These are phyloP conservation scores for Chironomus striatipennis DNA, from an alignment of 1,140 invertebrate genomes.

Conservation along the genomic window DNA sequence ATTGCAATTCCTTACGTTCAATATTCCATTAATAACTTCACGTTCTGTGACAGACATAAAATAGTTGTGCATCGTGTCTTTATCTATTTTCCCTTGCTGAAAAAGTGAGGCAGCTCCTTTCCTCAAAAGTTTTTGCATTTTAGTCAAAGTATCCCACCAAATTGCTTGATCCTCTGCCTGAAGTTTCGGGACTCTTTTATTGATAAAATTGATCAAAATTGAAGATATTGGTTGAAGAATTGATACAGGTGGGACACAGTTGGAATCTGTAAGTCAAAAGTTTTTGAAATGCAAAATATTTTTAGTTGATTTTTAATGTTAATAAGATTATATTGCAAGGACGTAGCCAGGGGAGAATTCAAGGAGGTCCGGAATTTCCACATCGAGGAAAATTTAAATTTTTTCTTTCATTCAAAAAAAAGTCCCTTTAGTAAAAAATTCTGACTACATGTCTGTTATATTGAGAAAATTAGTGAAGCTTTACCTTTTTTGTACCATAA, in stretches of 20 bases:
- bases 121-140: constrained; percentile 89
- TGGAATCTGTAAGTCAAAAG: constrained; percentile 60
- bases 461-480: too few species aligned
- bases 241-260: constrained; percentile 87
- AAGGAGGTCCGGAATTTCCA: too few species aligned
- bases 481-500: constrained; percentile 82
- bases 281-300: not conserved
- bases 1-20: constrained; percentile 80
- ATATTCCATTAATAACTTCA: constrained; percentile 90
- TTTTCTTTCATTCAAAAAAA: too few species aligned
- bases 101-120: constrained; percentile 83
- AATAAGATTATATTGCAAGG: too few species aligned
- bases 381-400: too few species aligned
- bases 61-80: constrained; percentile 95
- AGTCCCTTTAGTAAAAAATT: too few species aligned
- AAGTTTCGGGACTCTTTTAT: constrained; percentile 89
- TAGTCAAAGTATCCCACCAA: constrained; percentile 95
- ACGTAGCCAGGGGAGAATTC: too few species aligned
- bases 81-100: constrained; percentile 75
- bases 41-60: constrained; percentile 98
- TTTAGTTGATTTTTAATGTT: not conserved
- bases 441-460: too few species aligned
- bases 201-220: constrained; percentile 95
- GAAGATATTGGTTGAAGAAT: constrained; percentile 95
- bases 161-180: constrained; percentile 92